These are phyloP conservation scores for Riparia riparia DNA, from an alignment of 2,113 vertebrate genomes.

Conservation along the genomic window DNA sequence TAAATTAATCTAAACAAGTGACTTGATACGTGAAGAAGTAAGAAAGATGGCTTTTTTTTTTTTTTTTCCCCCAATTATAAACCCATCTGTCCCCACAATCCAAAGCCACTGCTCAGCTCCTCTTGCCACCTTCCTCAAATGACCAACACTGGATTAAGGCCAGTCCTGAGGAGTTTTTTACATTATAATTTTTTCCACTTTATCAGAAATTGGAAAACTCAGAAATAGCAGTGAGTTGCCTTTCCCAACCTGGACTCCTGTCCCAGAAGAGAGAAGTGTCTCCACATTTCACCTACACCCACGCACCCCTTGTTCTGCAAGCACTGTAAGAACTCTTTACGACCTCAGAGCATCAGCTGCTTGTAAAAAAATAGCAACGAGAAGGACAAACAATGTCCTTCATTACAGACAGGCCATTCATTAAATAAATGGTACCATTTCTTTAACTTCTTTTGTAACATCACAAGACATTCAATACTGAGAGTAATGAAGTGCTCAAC, in stretches of 20 bases:
- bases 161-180: background rate
- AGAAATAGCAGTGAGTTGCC: background rate
- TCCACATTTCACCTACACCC: background rate
- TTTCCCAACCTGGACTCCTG: background rate
- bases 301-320: background rate
- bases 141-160: background rate
- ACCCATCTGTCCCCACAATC: background rate
- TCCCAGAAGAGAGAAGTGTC: background rate
- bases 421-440: background rate
- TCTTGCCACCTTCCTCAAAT: background rate
- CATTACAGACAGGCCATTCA: background rate
- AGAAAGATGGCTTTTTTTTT: background rate
- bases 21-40: fast-evolving
- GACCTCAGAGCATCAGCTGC: background rate
- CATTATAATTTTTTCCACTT: background rate
- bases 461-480: background rate
- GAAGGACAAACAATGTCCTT: background rate
- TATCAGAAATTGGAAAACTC: background rate
- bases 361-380: background rate
- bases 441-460: background rate
- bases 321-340: background rate
- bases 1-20: background rate
- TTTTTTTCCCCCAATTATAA: background rate
- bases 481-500: background rate
- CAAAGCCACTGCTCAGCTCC: background rate